These are phyloP conservation scores for Tetropium fuscum DNA, from an alignment of 2,888 invertebrate species.

Conservation along the genomic window DNA sequence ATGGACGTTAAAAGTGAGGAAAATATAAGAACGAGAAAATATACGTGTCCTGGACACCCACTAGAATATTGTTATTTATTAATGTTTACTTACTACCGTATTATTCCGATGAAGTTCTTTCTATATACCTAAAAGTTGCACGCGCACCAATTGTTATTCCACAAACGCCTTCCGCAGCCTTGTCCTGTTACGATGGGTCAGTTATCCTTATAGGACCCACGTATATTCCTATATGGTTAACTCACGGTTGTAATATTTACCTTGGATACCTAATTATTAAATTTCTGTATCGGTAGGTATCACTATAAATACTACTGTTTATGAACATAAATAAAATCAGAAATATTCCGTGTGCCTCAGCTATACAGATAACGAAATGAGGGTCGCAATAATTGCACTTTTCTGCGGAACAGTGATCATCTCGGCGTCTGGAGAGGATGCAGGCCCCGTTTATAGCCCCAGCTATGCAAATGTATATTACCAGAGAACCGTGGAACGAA, in stretches of 20 bases:
- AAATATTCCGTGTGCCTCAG: not conserved
- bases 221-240: not conserved
- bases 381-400: not conserved
- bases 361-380: conserved; percentile 5
- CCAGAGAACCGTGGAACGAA: conserved; percentile 2
- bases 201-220: conserved; percentile 17
- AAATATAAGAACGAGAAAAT: too few species aligned
- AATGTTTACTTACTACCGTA: too few species aligned
- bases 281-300: too few species aligned
- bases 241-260: conserved; percentile 18
- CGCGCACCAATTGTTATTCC: too few species aligned
- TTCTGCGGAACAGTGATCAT: not conserved
- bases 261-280: conserved; percentile 9
- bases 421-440: conserved; percentile 13
- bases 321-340: not conserved
- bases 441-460: conserved; percentile 27
- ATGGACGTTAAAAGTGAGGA: too few species aligned
- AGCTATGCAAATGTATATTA: conserved; percentile 31
- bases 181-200: conserved; percentile 9
- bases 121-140: too few species aligned
- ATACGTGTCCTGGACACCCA: too few species aligned
- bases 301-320: not conserved
- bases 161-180: not conserved
- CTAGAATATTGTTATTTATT: too few species aligned
- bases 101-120: too few species aligned